Conservation (phyloP, 2,888 invertebrate genomes). For the Syritta pipiens region DNA sequence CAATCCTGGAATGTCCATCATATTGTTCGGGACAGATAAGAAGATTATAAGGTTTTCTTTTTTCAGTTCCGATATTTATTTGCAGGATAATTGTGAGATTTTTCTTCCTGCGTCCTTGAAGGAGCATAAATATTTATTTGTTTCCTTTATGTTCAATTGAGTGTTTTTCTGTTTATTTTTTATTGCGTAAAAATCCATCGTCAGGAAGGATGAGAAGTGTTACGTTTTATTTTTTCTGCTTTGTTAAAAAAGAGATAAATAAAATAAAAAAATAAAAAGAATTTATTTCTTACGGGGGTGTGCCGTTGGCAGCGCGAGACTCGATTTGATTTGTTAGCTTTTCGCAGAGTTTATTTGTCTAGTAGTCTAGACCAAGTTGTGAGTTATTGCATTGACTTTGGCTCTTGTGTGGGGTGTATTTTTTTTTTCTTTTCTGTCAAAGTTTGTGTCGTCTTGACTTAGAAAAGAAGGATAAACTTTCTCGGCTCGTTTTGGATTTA, state of each 20-base stretch:
- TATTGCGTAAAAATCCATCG: background rate
- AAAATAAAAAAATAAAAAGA: background rate
- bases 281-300: background rate
- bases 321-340: constrained; percentile 7
- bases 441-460: too few species aligned
- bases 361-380: constrained; percentile 5
- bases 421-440: too few species aligned
- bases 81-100: background rate
- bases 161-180: constrained; percentile 10
- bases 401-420: too few species aligned
- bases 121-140: constrained; percentile 25
- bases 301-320: background rate
- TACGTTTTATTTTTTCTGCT: constrained; percentile 30
- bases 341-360: constrained; percentile 11
- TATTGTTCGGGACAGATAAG: constrained; percentile 35
- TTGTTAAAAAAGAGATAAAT: constrained; percentile 18
- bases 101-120: background rate
- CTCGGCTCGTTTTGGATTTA: too few species aligned
- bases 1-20: constrained; percentile 26
- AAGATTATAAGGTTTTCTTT: constrained; percentile 28
- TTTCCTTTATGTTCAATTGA: constrained; percentile 38
- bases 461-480: too few species aligned
- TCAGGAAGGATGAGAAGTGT: background rate
- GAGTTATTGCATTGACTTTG: background rate
- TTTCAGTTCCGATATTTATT: constrained; percentile 4